Base-by-base conservation (phyloP, 2,888 invertebrate species). In the Protodeltote pygarga region DNA sequence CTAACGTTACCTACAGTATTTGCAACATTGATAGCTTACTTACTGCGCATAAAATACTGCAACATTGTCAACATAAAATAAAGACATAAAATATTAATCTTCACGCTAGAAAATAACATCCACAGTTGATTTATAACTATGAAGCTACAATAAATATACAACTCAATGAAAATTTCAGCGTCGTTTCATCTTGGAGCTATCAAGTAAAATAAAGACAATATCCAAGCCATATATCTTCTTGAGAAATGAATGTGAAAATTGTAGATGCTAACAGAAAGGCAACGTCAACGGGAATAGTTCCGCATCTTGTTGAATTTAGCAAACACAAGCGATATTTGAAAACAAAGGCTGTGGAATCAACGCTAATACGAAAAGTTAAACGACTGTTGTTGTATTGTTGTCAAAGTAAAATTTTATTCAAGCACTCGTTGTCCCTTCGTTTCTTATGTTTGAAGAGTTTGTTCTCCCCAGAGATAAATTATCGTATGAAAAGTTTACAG, bases 341-440 rank as follows among this genome's bases (percentile, higher is more conserved):
- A 59, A 64, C 47, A 67, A 65, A 69, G 50, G 62, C 60, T 60
- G 34, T 53, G 59, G 51, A 67, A 75, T 61, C 68, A 60, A 68
- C 62, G 65, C 63, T 78, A 77, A 81, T 80, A 77, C 60, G 74
- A 75, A 83, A 84, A 84, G 84, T 83, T 83, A 76, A 77, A 85
- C 79, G 79, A 79, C 81, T 73, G 73, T 83, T 84, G 81, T 83
- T 83, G 73, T 64, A 73, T 63, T 72, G 73, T 79, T 81, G 76
- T 82, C 79, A 79, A 80, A 79, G 70, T 69, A 71, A 73, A n/a
- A 77, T 78, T 79, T 74, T 73, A 70, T 70, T 61, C 63, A 60
- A 50, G 47, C 57, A 53, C 48, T 58, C 55, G 62, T 63, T 71
- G 62, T 61, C 54, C 65, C 64, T 59, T 69, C 57, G 68, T 73